These are phyloP conservation scores for Lithobius niger DNA, from an alignment of 1,140 invertebrate species.

Conservation along the genomic window DNA sequence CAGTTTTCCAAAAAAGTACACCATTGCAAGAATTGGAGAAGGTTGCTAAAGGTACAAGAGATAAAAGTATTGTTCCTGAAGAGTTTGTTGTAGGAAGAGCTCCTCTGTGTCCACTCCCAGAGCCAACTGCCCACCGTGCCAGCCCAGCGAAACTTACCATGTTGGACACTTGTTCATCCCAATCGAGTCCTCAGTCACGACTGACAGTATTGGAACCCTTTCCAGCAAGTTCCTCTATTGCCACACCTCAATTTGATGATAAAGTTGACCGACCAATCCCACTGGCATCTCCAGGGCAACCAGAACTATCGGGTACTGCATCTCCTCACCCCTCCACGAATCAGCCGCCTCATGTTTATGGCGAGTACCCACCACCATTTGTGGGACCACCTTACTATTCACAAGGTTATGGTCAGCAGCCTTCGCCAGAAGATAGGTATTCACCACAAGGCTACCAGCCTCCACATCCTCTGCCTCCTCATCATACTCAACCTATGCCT, in stretches of 20 bases:
- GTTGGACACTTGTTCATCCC: background rate
- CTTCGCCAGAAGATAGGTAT: constrained; percentile 24
- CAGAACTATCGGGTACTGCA: too few relatives aligned
- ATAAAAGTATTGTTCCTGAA: too few relatives aligned
- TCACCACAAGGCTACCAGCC: constrained; percentile 22
- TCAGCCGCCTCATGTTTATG: constrained; percentile 1
- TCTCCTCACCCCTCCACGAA: background rate
- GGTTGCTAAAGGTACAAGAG: too few relatives aligned
- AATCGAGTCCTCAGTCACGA: constrained; percentile 2
- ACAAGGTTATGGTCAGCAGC: constrained; percentile 25
- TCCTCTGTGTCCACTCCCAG: too few relatives aligned
- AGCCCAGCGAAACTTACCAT: constrained; percentile 4
- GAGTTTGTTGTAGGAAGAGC: too few relatives aligned
- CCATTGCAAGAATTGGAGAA: too few relatives aligned
- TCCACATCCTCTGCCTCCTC: constrained; percentile 21
- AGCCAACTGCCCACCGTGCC: constrained; percentile 21
- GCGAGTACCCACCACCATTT: background rate
- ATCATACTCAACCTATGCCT: constrained; percentile 29
- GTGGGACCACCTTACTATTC: background rate
- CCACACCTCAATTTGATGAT: background rate
- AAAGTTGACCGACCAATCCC: constrained; percentile 3
- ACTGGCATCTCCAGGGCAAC: constrained; percentile 14
- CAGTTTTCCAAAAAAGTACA: too few relatives aligned
- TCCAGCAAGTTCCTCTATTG: background rate
- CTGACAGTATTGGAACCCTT: background rate